Evolutionary conservation across 2,888 invertebrate species (phyloP).

Genomic region (Pseudococcus jackbeardsleyi): DNA sequence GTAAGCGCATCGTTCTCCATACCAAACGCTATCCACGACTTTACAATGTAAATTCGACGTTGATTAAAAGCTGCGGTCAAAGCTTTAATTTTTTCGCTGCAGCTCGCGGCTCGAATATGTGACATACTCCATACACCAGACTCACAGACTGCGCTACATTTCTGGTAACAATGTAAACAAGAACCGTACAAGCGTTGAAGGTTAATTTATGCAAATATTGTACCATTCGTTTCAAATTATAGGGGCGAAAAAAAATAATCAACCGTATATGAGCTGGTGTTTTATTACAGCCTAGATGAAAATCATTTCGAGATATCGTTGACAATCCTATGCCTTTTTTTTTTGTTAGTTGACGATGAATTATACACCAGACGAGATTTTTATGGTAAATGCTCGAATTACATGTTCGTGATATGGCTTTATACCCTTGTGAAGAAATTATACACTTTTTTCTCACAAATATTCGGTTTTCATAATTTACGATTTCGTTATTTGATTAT

Average conservation of each 20-base stretch:
- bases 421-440: neutral
- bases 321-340: neutral
- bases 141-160: neutral
- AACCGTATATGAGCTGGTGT: neutral
- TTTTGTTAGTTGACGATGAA: neutral
- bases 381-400: neutral
- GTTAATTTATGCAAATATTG: constrained; percentile 28
- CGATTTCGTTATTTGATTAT: no score
- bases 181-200: neutral
- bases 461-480: no score
- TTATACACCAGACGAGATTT: neutral
- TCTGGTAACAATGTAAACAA: constrained; percentile 20
- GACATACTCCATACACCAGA: neutral
- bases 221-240: constrained; percentile 13
- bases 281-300: neutral
- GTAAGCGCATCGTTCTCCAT: neutral
- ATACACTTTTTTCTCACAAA: neutral
- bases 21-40: neutral
- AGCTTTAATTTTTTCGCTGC: constrained; percentile 22
- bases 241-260: constrained; percentile 22
- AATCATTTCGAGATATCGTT: neutral
- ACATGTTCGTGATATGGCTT: neutral
- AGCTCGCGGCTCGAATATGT: neutral
- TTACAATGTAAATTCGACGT: neutral
- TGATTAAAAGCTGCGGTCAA: constrained; percentile 42